A percentile compares a stretch with the other conserved stretches of the same genome.
These are phyloP conservation scores for Molossus molossus DNA, from an alignment of 2,797 vertebrate species.

Conservation along the genomic window DNA sequence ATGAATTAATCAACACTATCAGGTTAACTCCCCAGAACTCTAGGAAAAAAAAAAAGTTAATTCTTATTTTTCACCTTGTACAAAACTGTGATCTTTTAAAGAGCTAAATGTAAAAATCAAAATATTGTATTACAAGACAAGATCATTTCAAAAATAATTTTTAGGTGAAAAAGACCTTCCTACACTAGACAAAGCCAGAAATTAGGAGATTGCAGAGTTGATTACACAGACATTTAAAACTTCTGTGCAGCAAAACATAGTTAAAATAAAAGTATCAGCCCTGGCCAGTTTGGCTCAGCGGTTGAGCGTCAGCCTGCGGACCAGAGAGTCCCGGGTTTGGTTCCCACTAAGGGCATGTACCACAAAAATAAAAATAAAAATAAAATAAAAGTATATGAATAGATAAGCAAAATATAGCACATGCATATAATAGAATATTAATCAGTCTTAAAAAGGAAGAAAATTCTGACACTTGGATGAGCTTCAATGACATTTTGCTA, in stretches of 20 bases:
- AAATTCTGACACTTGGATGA: not conserved
- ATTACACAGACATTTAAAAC: not conserved
- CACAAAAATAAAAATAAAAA: too few relatives aligned
- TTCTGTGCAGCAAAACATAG: not conserved
- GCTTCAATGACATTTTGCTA: not conserved
- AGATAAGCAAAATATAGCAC: not conserved
- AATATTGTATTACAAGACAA: conserved; percentile 23
- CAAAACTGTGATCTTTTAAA: not conserved
- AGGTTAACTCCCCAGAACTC: conserved; percentile 10
- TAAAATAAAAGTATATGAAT: not conserved
- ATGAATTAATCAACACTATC: not conserved
- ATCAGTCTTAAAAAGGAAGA: not conserved
- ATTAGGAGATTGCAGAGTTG: not conserved
- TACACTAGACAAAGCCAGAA: conserved; percentile 21
- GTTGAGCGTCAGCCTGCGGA: too few relatives aligned
- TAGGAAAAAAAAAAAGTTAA: not conserved
- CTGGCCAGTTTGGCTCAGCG: too few relatives aligned
- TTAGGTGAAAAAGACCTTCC: not conserved
- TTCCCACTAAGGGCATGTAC: too few relatives aligned
- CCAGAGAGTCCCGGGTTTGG: too few relatives aligned
- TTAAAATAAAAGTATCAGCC: not conserved
- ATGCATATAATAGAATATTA: not conserved
- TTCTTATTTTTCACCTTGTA: not conserved
- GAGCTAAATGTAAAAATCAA: not conserved
- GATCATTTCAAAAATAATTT: not conserved